Evolutionary conservation across 2,797 vertebrate species (phyloP).

Genomic region (Arremon brunneinucha): DNA sequence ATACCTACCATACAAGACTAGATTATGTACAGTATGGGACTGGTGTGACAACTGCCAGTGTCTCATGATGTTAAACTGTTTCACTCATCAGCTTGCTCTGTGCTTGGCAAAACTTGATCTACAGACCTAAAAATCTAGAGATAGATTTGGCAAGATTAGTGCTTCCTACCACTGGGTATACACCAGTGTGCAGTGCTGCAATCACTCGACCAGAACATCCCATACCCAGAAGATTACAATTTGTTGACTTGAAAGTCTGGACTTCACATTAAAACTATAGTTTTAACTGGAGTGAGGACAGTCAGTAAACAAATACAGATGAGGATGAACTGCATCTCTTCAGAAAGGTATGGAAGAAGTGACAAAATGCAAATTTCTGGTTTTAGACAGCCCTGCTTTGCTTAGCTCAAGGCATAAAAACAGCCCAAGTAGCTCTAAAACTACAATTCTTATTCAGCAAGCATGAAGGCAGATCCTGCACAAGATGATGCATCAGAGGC

Average conservation of each 20-base stretch:
- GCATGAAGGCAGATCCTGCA: slow-evolving; percentile 30
- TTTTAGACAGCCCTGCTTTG: slow-evolving; percentile 20
- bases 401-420: slow-evolving; percentile 22
- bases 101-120: slow-evolving; percentile 6
- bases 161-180: background rate
- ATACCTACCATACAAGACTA: slow-evolving; percentile 58
- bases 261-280: slow-evolving; percentile 28
- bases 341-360: slow-evolving; percentile 39
- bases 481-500: slow-evolving; percentile 4
- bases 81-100: background rate
- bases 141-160: slow-evolving; percentile 35
- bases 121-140: background rate
- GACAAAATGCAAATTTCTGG: background rate
- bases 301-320: slow-evolving; percentile 37
- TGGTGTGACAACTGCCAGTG: slow-evolving; percentile 20
- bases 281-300: slow-evolving; percentile 40
- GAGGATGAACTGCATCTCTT: slow-evolving; percentile 47
- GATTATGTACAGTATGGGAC: slow-evolving; percentile 65
- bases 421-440: slow-evolving; percentile 26
- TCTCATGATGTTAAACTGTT: slow-evolving; percentile 6
- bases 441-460: background rate
- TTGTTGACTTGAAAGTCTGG: slow-evolving; percentile 44
- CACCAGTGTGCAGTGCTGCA: background rate
- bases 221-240: slow-evolving; percentile 39
- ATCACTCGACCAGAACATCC: background rate